These are phyloP conservation scores for Lepidocolaptes lacrymiger DNA, from an alignment of 2,797 vertebrate species.

Conservation along the genomic window DNA sequence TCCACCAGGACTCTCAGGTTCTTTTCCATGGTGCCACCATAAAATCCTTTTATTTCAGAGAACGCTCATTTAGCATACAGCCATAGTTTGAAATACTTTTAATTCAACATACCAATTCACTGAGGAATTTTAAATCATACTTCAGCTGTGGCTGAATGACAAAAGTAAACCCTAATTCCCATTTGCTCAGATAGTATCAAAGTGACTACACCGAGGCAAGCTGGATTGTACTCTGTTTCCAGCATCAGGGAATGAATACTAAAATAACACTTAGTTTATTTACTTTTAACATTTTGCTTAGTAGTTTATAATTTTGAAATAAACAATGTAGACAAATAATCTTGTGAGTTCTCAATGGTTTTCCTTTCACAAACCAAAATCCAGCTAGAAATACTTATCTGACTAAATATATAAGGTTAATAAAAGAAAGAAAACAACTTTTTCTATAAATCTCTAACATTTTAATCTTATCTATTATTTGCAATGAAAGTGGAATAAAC, in stretches of 20 bases:
- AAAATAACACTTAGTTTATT: not conserved
- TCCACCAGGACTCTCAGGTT: rapidly evolving
- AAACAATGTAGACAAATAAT: not conserved
- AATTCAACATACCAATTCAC: not conserved
- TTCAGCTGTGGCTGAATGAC: not conserved
- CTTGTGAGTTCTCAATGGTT: not conserved
- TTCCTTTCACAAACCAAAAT: not conserved
- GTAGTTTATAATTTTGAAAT: not conserved
- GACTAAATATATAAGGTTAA: not conserved
- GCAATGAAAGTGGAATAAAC: not conserved
- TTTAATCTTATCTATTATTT: not conserved
- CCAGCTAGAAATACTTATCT: not conserved
- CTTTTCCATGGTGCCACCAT: rapidly evolving
- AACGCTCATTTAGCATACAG: not conserved
- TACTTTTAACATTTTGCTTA: not conserved
- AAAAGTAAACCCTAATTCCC: not conserved
- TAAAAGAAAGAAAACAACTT: not conserved
- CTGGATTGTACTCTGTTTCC: not conserved
- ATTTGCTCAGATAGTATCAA: not conserved
- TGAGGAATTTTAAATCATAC: not conserved
- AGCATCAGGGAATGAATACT: not conserved
- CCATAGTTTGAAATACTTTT: not conserved
- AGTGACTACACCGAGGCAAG: not conserved
- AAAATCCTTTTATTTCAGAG: conserved; percentile 5
- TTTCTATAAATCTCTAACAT: not conserved